Evolutionary conservation across 2,888 invertebrate genomes (phyloP).

Genomic region (Sarcophaga rosellei): DNA sequence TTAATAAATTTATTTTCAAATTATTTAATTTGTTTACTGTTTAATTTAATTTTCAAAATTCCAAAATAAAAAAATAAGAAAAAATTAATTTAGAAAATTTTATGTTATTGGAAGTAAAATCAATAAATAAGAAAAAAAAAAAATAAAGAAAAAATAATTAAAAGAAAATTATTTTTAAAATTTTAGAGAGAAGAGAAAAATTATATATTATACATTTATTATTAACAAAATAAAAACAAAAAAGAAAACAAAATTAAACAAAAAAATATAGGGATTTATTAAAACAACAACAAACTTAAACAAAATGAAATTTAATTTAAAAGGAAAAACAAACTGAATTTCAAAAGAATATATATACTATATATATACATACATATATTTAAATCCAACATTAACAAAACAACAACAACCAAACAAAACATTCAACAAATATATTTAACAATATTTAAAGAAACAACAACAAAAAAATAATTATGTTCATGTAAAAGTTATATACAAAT

Average conservation of each 20-base stretch:
- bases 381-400: conserved; percentile 35
- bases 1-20: conserved; percentile 19
- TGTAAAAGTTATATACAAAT: conserved; percentile 69
- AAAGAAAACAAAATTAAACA: conserved; percentile 20
- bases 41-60: conserved; percentile 35
- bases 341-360: conserved; percentile 40
- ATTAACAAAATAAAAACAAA: conserved; percentile 47
- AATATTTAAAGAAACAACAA: conserved; percentile 60
- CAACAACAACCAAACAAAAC: conserved; percentile 45
- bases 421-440: conserved; percentile 35
- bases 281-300: conserved; percentile 39
- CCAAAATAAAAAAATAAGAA: neutral
- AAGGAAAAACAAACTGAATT: conserved; percentile 57
- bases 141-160: neutral
- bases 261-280: conserved; percentile 75
- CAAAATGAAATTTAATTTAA: conserved; percentile 39
- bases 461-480: conserved; percentile 66
- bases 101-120: conserved; percentile 44
- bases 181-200: conserved; percentile 69
- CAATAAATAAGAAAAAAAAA: neutral
- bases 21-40: conserved; percentile 28
- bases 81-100: conserved; percentile 17
- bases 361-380: too few relatives aligned
- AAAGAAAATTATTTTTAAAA: conserved; percentile 56
- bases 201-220: conserved; percentile 67